Evolutionary conservation across 2,888 invertebrate genomes (phyloP).

Genomic region (Gandaritis pyraliata): DNA sequence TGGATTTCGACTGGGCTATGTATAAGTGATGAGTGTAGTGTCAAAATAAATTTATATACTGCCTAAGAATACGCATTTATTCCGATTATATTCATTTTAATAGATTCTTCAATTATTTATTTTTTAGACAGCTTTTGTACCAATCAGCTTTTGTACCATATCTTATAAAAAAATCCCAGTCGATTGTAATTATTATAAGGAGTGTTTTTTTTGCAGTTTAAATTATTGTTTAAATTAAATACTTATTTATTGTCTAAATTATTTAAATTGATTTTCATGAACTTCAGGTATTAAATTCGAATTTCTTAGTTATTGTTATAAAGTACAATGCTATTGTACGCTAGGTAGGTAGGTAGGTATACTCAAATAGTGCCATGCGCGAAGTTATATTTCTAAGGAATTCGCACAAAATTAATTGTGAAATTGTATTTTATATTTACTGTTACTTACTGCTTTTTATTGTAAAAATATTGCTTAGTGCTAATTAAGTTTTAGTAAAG

Average conservation of each 20-base stretch:
- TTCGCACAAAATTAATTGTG: conserved; percentile 28
- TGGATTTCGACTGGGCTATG: no score
- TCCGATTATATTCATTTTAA: no score
- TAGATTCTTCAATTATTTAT: no score
- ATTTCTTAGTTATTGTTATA: conserved; percentile 23
- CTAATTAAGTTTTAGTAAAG: conserved; percentile 2
- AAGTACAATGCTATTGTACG: conserved; percentile 16
- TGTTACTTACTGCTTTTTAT: conserved; percentile 14
- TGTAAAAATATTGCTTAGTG: conserved; percentile 11
- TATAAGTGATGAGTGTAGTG: no score
- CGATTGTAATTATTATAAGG: conserved; percentile 3
- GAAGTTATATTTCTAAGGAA: conserved; percentile 22
- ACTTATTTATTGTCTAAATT: conserved; percentile 1
- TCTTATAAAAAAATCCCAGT: conserved; percentile 3
- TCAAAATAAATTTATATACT: no score
- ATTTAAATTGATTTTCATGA: conserved; percentile 6
- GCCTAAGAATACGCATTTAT: no score
- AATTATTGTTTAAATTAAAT: background rate
- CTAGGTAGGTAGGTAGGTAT: no score
- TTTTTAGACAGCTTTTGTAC: no score
- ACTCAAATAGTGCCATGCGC: conserved; percentile 39
- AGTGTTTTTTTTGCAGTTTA: background rate
- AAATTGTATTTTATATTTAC: conserved; percentile 13
- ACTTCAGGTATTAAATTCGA: conserved; percentile 19
- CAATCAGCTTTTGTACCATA: no score